phyloP scores from a whole-genome alignment of 2,113 vertebrate genomes.

The Martes martes region DNA sequence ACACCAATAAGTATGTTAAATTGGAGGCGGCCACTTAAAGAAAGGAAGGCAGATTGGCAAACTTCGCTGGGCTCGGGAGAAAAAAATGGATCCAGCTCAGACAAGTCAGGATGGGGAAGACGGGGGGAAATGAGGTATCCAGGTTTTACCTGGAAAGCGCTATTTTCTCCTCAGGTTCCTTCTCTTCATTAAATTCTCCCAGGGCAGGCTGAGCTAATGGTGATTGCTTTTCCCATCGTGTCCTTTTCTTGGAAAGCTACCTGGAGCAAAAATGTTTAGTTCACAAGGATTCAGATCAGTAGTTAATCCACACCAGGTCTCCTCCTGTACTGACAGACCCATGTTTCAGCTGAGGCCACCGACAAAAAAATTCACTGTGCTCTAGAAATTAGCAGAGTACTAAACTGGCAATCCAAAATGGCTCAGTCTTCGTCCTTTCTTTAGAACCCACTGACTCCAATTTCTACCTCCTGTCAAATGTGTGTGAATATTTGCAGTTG shows the following conservation, averaged over 20 bases:
- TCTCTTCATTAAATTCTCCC: conserved; percentile 58
- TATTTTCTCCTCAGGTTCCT: not conserved
- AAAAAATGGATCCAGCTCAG: conserved; percentile 45
- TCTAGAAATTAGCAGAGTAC: not conserved
- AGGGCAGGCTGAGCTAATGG: not conserved
- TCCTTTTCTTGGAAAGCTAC: not conserved
- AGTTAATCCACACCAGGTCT: not conserved
- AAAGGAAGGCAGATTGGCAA: conserved; percentile 45
- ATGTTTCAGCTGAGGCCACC: not conserved
- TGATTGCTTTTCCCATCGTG: not conserved
- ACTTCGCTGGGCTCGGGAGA: conserved; percentile 20
- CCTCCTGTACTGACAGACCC: not conserved
- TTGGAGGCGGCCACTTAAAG: conserved; percentile 57
- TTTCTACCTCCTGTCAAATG: conserved; percentile 40
- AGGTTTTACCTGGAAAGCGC: conserved; percentile 1
- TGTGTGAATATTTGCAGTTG: not conserved
- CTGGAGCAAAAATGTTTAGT: not conserved
- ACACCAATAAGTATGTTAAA: conserved; percentile 67
- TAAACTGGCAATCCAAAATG: not conserved
- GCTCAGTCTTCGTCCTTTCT: not conserved
- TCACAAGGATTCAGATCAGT: not conserved
- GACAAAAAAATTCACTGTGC: not conserved
- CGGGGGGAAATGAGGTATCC: not conserved
- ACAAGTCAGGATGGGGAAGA: not conserved
- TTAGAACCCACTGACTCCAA: not conserved